Evolutionary conservation across 2,113 vertebrate genomes (phyloP).

Genomic region (Pterocles orientalis): DNA sequence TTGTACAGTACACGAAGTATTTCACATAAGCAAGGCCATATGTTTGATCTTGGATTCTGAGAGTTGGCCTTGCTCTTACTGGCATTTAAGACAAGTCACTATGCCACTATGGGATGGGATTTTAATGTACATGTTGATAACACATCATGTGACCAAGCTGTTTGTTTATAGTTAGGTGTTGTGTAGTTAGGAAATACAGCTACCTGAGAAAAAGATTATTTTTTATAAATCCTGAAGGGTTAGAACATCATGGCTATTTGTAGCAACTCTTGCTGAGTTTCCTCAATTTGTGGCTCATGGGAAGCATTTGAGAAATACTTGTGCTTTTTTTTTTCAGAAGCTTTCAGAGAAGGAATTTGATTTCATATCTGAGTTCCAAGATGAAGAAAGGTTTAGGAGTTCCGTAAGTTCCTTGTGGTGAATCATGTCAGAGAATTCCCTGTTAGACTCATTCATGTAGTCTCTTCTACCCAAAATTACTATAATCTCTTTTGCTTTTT

Average conservation of each 20-base stretch:
- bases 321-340: neutral
- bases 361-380: neutral
- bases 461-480: neutral
- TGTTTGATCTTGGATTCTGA: neutral
- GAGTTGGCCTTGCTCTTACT: neutral
- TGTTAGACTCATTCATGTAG: neutral
- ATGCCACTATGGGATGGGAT: neutral
- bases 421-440: neutral
- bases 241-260: neutral
- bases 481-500: neutral
- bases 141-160: neutral
- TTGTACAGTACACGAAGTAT: neutral
- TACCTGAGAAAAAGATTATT: neutral
- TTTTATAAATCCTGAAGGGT: neutral
- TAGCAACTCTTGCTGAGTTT: neutral
- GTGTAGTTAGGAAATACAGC: neutral
- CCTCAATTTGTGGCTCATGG: neutral
- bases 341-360: neutral
- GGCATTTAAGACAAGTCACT: neutral
- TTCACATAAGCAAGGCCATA: neutral
- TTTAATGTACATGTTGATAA: neutral
- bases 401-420: neutral
- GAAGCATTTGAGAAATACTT: neutral
- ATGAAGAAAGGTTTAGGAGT: neutral
- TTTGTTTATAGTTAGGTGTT: neutral